A percentile compares a stretch with the other conserved stretches of the same genome.
phyloP scores from a whole-genome alignment of 2,797 vertebrate genomes.

The Anguilla obscura region DNA sequence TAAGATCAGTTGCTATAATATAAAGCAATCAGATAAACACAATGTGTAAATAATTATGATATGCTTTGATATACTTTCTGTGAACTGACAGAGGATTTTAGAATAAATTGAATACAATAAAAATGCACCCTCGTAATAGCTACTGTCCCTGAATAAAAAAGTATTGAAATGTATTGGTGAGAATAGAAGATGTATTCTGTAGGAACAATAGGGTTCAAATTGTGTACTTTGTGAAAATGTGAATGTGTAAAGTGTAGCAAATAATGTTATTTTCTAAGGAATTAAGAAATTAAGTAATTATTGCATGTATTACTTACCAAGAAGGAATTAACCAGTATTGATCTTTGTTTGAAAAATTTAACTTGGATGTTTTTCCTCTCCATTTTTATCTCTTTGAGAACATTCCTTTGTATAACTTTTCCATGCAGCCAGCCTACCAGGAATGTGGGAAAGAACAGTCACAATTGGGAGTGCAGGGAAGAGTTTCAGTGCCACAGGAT shows the following conservation, averaged over 20 bases:
- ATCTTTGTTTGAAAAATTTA: background rate
- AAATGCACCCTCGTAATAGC: background rate
- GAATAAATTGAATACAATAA: background rate
- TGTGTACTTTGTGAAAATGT: background rate
- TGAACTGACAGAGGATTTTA: background rate
- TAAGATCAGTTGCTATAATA: constrained; percentile 55
- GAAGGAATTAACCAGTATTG: background rate
- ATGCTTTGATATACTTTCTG: background rate
- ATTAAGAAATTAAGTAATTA: background rate
- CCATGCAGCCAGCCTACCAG: constrained; percentile 81
- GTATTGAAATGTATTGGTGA: background rate
- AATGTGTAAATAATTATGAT: background rate
- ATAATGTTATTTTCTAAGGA: background rate
- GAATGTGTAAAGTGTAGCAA: background rate
- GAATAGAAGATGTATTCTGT: background rate
- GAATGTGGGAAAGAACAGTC: constrained; percentile 95
- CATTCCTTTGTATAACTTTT: constrained; percentile 37
- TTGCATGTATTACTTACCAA: background rate
- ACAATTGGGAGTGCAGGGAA: constrained; percentile 89
- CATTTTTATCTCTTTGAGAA: background rate
- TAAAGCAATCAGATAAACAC: background rate
- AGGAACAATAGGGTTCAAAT: background rate
- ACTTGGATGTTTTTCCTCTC: background rate
- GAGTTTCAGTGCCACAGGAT: constrained; percentile 90
- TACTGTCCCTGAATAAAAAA: background rate